Conservation (phyloP, 2,113 vertebrate species). For the Mus pahari region DNA sequence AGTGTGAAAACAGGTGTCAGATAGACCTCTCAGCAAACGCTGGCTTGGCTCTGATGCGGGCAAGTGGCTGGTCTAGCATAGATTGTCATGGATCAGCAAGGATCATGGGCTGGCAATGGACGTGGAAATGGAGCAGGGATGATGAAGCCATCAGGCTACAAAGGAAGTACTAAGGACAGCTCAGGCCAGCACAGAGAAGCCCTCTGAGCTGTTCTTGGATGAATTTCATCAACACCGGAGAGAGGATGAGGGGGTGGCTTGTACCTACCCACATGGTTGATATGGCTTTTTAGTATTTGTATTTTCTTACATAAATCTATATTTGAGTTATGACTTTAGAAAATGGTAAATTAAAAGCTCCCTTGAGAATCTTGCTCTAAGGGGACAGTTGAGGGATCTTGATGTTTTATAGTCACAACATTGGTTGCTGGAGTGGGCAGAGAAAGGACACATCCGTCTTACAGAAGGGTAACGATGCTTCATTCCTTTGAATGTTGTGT, state of each 20-base stretch:
- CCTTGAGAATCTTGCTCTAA: background rate
- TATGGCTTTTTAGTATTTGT: background rate
- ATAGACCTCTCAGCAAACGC: background rate
- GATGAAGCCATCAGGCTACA: constrained; percentile 28
- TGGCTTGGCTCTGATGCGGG: background rate
- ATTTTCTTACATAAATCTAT: background rate
- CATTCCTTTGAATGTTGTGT: background rate
- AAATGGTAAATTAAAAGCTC: background rate
- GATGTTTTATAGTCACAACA: background rate
- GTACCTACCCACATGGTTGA: background rate
- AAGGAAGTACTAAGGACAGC: background rate
- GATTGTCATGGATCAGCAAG: constrained; percentile 26
- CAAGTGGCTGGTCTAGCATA: background rate
- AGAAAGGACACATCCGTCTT: background rate
- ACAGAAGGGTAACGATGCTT: background rate
- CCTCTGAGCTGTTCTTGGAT: background rate
- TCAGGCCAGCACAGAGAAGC: background rate
- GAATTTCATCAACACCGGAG: background rate
- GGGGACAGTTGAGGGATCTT: background rate
- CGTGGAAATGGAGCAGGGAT: background rate
- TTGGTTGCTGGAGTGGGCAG: background rate
- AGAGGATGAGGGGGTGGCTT: background rate
- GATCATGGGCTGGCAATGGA: constrained; percentile 20
- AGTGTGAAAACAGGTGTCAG: background rate
- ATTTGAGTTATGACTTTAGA: background rate